Percentiles rank a stretch among this genome's conserved stretches.
Evolutionary conservation across 2,797 vertebrate species (phyloP).

Genomic region (Danio tinwini): DNA sequence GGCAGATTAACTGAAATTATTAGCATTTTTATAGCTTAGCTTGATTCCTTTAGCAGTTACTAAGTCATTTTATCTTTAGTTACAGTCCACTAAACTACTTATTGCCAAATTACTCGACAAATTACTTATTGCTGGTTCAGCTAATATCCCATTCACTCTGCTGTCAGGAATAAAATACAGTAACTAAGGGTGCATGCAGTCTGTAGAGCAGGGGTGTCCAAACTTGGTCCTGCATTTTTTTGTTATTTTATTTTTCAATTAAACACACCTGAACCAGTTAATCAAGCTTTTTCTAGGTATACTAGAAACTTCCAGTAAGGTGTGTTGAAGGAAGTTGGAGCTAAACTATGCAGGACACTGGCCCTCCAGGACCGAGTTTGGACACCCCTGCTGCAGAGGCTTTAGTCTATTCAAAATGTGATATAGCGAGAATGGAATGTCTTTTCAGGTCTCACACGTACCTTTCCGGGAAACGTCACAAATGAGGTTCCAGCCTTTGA

Average conservation of each 20-base stretch:
- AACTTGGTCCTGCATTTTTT: too few species aligned
- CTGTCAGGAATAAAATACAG: neutral
- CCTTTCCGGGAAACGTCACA: constrained; percentile 94
- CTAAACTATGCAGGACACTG: too few species aligned
- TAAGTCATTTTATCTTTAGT: neutral
- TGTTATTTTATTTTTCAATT: too few species aligned
- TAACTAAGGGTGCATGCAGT: neutral
- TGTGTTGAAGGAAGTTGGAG: too few species aligned
- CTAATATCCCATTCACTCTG: neutral
- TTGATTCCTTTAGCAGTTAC: neutral
- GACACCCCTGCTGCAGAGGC: neutral
- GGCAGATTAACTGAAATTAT: too few species aligned
- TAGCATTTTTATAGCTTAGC: neutral
- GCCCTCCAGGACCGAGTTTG: too few species aligned
- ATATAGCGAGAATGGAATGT: neutral
- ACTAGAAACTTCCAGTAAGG: too few species aligned
- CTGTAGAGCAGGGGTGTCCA: too few species aligned
- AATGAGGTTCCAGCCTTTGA: constrained; percentile 93
- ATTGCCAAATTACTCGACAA: too few species aligned
- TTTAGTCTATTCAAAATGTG: neutral
- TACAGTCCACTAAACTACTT: neutral
- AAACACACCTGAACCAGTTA: too few species aligned
- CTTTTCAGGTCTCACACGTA: constrained; percentile 57
- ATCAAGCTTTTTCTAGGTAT: too few species aligned
- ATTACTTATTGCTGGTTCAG: neutral